A percentile compares a stretch with the other conserved stretches of the same genome.
phyloP scores from a whole-genome alignment of 2,888 invertebrate genomes.

The Caenorhabditis uteleia region DNA sequence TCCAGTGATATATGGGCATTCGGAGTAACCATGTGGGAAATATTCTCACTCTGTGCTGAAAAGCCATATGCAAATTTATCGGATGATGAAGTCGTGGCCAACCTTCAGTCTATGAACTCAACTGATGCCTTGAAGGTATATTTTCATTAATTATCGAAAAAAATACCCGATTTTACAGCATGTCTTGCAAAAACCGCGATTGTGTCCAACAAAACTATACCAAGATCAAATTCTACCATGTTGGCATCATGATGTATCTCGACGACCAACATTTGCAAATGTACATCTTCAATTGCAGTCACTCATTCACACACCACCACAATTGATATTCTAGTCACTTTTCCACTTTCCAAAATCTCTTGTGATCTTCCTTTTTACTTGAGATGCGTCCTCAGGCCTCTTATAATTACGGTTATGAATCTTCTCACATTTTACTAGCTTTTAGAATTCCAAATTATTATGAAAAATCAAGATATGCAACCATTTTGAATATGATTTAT shows the following conservation, averaged over 20 bases:
- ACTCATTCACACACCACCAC: constrained; percentile 39
- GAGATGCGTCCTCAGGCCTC: constrained; percentile 31
- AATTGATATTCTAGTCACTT: constrained; percentile 20
- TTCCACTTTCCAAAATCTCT: constrained; percentile 15
- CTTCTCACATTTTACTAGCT: no score
- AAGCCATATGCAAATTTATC: constrained; percentile 81
- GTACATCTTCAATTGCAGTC: constrained; percentile 59
- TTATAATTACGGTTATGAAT: no score
- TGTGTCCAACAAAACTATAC: constrained; percentile 50
- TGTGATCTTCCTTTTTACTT: constrained; percentile 26
- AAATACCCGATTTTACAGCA: constrained; percentile 33
- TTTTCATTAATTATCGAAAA: background rate
- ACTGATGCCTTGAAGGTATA: constrained; percentile 45
- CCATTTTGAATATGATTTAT: no score
- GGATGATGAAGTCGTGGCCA: constrained; percentile 83
- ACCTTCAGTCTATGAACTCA: constrained; percentile 72
- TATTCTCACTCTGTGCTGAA: constrained; percentile 80
- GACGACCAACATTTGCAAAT: constrained; percentile 55
- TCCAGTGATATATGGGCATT: constrained; percentile 91
- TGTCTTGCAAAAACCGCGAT: constrained; percentile 36
- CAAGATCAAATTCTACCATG: constrained; percentile 50
- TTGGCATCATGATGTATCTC: constrained; percentile 42
- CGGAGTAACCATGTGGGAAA: constrained; percentile 86
- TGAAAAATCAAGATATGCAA: no score
- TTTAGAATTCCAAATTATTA: no score